Evolutionary conservation across 2,113 vertebrate species (phyloP), one percentile per base, ranked within the genome.

Genomic region (Platichthys flesus): DNA sequence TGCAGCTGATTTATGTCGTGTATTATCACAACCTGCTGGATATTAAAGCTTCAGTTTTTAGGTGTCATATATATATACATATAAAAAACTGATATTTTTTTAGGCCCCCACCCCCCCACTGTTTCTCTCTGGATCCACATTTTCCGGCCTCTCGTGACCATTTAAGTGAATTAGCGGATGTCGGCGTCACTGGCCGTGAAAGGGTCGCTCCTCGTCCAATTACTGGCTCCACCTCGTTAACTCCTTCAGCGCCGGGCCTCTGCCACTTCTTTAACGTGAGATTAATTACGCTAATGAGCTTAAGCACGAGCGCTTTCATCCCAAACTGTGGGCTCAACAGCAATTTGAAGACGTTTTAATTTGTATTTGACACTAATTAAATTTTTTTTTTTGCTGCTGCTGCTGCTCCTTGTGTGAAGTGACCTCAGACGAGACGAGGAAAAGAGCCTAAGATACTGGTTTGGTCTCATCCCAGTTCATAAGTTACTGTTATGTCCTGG

Each of bases 241-340:
- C 90, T 83, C 87, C 83, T 87, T 68, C 84, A 73, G 60, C 4
- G 54, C 84, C 54, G 24, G 52, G 24, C 70, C 67, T 31, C 37
- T 58, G 58, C 57, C 60, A 23, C 74, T 79, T 68, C 51, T 65
- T 65, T 74, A 57, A 55, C 54, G 85, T 80, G 63, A 71, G 56
- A 63, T 76, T 92, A 85, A 90, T 92, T 91, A 91, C 84, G 81
- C 90, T 89, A 92, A 93, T 91, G 69, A 90, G 73, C 76, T 71
- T 79, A 67, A 83, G 77, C 84, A 67, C 83, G 12, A 74, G 74
- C 68, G 63, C 81, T 67, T 73, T 82, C 76, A 58, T 79, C 70
- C 65, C 81, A 81, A 88, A 83, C 68, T 75, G 65, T 57, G 23
- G 70, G 59, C 76, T 80, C 40, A 66, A 73, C 75, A 58, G 61